Evolutionary conservation across 2,888 invertebrate genomes (phyloP).

Genomic region (Monochamus alternatus): DNA sequence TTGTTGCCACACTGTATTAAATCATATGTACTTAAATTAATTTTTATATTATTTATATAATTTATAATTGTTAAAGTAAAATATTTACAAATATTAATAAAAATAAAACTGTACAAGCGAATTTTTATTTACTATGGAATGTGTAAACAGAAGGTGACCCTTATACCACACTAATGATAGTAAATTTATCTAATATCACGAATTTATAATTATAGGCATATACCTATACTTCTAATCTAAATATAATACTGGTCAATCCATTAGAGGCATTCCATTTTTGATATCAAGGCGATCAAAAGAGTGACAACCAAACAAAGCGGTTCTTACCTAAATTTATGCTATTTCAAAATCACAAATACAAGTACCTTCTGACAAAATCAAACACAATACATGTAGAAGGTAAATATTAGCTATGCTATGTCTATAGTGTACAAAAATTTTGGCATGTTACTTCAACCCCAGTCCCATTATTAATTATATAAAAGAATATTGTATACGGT

Average conservation of each 20-base stretch:
- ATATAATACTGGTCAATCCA: slow-evolving; percentile 38
- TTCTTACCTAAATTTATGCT: background rate
- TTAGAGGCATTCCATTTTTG: slow-evolving; percentile 23
- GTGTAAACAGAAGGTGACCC: slow-evolving; percentile 38
- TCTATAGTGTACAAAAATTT: slow-evolving; percentile 19
- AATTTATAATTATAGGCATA: slow-evolving; percentile 30
- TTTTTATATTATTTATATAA: slow-evolving; percentile 51
- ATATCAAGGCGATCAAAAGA: background rate
- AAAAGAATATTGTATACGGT: slow-evolving; percentile 16
- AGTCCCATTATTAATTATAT: background rate
- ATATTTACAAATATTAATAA: slow-evolving; percentile 42
- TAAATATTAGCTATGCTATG: background rate
- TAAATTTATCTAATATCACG: slow-evolving; percentile 39
- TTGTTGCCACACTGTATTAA: slow-evolving; percentile 50
- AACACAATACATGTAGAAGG: background rate
- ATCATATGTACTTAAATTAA: slow-evolving; percentile 50
- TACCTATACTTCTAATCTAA: slow-evolving; percentile 31
- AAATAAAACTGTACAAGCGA: slow-evolving; percentile 42
- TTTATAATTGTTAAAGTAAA: slow-evolving; percentile 44
- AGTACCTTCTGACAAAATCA: background rate
- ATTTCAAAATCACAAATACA: slow-evolving; percentile 11
- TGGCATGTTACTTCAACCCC: slow-evolving; percentile 16
- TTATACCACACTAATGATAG: slow-evolving; percentile 33
- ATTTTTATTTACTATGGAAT: slow-evolving; percentile 28
- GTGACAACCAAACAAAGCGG: slow-evolving; percentile 5